Evolutionary conservation across 2,888 invertebrate genomes (phyloP), one percentile per base, ranked within the genome.

Genomic region (Dolichopus griseipennis): DNA sequence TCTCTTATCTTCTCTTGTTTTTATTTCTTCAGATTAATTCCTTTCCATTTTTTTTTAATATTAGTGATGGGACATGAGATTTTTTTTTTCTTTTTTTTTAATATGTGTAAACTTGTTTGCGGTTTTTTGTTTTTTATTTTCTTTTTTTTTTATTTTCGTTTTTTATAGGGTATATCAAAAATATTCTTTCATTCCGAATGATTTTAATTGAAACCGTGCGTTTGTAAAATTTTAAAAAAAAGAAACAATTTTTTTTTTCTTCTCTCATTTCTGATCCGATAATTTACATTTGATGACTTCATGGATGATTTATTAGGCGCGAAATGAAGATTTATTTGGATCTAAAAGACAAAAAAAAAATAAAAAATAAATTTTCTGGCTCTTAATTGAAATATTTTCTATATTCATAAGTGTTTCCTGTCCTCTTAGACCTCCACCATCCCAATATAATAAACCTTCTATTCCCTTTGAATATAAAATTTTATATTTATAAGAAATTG

Each of bases 231-330:
- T n/a, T 5, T 27, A 27, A 27, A 27, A 27, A 27, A 27, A 27
- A 27, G 5, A 27, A 27, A 27, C 27, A 27, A 27, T 27, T 27
- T 27, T 4, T 27, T 4, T 27, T 27, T 27, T 27, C 5, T 27
- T 27, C 5, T 27, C 27, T 41, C 9, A 12, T 52, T 52, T 52
- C 6, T 52, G 18, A 18, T 52, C 52, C 52, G 52, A 52, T 52
- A 52, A 52, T 52, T 52, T 52, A 52, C 52, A 52, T 52, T 52
- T 52, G 52, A 52, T 52, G 52, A 52, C 52, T 52, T 52, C 52
- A 52, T 52, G 52, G 52, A 52, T 52, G 52, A 52, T 52, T 52
- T 52, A 52, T 52, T 52, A 52, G 6, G 52, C 52, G 52, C 52
- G 52, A 52, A 52, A 52, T 52, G 52, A 52, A 52, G 52, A 52